Conservation (phyloP, 2,888 invertebrate species). For the Xestia sexstrigata region DNA sequence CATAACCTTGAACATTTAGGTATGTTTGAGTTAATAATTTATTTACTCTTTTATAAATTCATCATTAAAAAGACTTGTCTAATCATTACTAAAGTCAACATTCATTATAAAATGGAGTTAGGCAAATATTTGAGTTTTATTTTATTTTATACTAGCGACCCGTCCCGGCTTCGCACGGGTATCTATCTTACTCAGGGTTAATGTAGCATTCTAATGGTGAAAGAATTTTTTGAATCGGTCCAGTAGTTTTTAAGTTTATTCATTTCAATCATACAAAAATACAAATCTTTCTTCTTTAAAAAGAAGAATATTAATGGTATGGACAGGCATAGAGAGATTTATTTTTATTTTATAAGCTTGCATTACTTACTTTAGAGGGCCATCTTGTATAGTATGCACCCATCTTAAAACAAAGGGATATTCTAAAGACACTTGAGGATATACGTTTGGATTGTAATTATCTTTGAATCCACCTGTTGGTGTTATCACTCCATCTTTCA, state of each 20-base stretch:
- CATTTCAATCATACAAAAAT: too few relatives aligned
- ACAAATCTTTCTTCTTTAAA: too few relatives aligned
- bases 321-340: too few relatives aligned
- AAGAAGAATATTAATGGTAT: too few relatives aligned
- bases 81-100: not conserved
- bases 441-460: conserved; percentile 67
- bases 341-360: not conserved
- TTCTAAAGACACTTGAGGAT: conserved; percentile 75
- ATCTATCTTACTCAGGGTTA: too few relatives aligned
- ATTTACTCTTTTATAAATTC: not conserved
- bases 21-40: not conserved
- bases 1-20: not conserved
- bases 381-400: conserved; percentile 76
- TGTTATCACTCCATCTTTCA: conserved; percentile 70
- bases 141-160: too few relatives aligned
- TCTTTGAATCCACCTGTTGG: conserved; percentile 71
- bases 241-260: too few relatives aligned
- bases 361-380: conserved; percentile 72
- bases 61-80: not conserved
- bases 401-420: conserved; percentile 74
- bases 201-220: too few relatives aligned
- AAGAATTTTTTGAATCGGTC: too few relatives aligned
- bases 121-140: not conserved
- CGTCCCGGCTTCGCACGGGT: too few relatives aligned
- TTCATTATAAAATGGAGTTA: not conserved